Percentiles rank a stretch among this genome's conserved stretches.
Evolutionary conservation across 2,797 vertebrate genomes (phyloP).

Genomic region (Mormyrus hasselquistii): DNA sequence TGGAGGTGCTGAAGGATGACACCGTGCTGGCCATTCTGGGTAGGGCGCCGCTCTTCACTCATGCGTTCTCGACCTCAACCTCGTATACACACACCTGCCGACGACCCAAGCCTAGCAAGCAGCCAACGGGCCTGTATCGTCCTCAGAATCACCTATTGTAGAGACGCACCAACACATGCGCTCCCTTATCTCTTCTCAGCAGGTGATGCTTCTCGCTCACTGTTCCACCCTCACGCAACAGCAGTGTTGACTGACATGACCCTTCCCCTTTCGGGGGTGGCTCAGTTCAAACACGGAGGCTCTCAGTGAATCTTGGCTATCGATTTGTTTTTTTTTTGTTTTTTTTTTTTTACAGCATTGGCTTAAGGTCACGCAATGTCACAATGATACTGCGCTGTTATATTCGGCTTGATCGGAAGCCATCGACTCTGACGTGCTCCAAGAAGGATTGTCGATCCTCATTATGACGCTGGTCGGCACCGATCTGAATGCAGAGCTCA

Average conservation of each 20-base stretch:
- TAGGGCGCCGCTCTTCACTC: slow-evolving; percentile 48
- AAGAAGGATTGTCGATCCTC: background rate
- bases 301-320: background rate
- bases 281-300: background rate
- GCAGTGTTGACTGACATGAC: background rate
- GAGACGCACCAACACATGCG: background rate
- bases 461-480: background rate
- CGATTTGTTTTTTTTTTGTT: background rate
- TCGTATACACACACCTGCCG: background rate
- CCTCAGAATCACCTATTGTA: background rate
- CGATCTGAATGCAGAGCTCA: background rate
- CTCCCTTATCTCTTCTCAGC: background rate
- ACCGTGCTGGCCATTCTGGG: slow-evolving; percentile 93
- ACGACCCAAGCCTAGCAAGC: background rate
- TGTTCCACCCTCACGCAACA: background rate
- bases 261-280: background rate
- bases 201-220: background rate
- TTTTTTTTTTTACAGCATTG: background rate
- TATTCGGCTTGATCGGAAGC: background rate
- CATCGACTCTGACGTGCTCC: background rate
- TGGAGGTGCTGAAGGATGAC: slow-evolving; percentile 94
- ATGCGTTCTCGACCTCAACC: background rate
- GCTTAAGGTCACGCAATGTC: background rate
- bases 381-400: background rate
- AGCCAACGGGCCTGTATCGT: background rate